Evolutionary conservation across 92 coral and sea anemone species (phyloP), one percentile per base, ranked within the genome.

Genomic region (Porites lobata): DNA sequence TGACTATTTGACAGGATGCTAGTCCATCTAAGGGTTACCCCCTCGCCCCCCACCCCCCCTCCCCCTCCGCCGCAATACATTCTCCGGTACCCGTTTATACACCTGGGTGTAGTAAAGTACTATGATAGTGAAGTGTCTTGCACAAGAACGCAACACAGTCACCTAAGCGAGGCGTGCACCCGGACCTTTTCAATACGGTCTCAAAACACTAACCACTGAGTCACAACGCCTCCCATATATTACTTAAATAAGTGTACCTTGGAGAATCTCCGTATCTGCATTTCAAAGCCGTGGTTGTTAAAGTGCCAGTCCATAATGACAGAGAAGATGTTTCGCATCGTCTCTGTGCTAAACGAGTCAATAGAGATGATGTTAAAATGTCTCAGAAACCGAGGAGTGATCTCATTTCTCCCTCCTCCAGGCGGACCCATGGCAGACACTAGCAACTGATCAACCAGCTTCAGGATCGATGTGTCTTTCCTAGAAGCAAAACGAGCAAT

Each of bases 401-500:
- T 95, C 75, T 95, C 98, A 61, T 97, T 97, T 32, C 99, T 80
- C 19, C 99, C 99, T 70, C 99, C 99, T 0, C 99, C 99, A 0
- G 99, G 99, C 0, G 99, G 99, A 50, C 98, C 99, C 99, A 97
- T 97, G 81, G 99, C 99, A 0, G 98, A 84, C 61, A 95, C 96
- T 61, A 97, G 58, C 75, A 96, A 77, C 92, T 89, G 94, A 79
- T 96, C 99, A 12, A 95, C 97, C 8, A 96, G 94, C 77, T 80
- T 90, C 62, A 96, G 94, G 14, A 83, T 72, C 5, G 98, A 93
- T 5, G 99, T 96, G 95, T 96, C 99, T 72, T 96, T 96, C 85
- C 99, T 38, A 38, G 47, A 38, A 38, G 47, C 7, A 38, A 38
- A 38, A 38, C 7, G 47, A 38, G 47, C 47, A 38, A 38, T 38